Percentiles rank a stretch among this genome's conserved stretches.
Conservation (phyloP, 2,888 invertebrate species). For the Troglohyphantes excavatus region DNA sequence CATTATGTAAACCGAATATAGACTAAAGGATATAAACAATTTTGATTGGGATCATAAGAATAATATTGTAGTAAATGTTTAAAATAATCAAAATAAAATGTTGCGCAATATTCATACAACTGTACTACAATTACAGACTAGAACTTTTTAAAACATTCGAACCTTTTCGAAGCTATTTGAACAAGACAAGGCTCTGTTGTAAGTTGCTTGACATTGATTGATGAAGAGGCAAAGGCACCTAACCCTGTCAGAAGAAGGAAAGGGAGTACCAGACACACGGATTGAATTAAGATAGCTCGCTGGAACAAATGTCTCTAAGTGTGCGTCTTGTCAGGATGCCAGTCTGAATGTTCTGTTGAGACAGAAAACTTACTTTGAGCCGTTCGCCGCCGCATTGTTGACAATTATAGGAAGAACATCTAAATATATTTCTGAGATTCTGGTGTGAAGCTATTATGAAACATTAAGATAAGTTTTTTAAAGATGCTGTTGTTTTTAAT, state of each 20-base stretch:
- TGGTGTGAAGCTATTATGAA: not conserved
- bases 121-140: too few relatives aligned
- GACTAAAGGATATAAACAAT: too few relatives aligned
- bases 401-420: not conserved
- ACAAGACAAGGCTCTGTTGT: not conserved
- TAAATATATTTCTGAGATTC: not conserved
- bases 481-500: too few relatives aligned
- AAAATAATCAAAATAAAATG: too few relatives aligned
- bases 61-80: too few relatives aligned
- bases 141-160: too few relatives aligned
- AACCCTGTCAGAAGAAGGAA: not conserved
- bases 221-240: not conserved
- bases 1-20: too few relatives aligned
- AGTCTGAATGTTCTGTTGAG: not conserved
- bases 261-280: not conserved
- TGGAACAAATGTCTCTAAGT: not conserved
- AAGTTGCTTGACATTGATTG: not conserved
- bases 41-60: too few relatives aligned
- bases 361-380: not conserved
- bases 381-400: not conserved
- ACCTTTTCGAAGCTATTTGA: too few relatives aligned
- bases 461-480: too few relatives aligned
- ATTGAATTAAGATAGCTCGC: not conserved
- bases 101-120: too few relatives aligned
- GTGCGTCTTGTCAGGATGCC: not conserved